Evolutionary conservation across 2,797 vertebrate genomes (phyloP).

Genomic region (Vipera ursinii): DNA sequence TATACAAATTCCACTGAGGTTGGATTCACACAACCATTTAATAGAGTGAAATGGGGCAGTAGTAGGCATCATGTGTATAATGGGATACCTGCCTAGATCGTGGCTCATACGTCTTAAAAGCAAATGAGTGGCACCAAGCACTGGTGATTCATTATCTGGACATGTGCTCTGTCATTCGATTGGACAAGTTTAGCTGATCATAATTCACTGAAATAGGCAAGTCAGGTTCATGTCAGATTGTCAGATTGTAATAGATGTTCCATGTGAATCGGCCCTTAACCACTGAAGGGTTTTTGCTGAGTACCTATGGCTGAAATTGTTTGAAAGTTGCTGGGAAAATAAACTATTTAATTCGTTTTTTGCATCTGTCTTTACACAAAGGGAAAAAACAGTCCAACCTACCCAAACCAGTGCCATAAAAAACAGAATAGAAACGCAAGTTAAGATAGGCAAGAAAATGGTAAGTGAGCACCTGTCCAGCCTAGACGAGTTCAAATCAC

Average conservation of each 20-base stretch:
- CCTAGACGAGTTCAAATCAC: too few relatives aligned
- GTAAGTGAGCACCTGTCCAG: too few relatives aligned
- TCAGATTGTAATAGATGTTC: slow-evolving; percentile 25
- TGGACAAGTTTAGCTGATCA: slow-evolving; percentile 1
- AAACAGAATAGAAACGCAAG: too few relatives aligned
- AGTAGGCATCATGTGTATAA: not conserved
- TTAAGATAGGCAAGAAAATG: too few relatives aligned
- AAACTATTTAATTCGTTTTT: not conserved
- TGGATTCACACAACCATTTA: not conserved
- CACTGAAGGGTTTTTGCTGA: not conserved
- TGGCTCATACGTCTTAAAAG: slow-evolving; percentile 1
- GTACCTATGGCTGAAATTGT: not conserved
- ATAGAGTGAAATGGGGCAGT: not conserved
- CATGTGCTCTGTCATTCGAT: slow-evolving; percentile 5
- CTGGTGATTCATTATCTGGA: slow-evolving; percentile 13
- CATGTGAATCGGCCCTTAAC: slow-evolving; percentile 1
- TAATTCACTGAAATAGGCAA: slow-evolving; percentile 31
- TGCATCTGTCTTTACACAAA: too few relatives aligned
- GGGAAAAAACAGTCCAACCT: too few relatives aligned
- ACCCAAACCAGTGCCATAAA: too few relatives aligned
- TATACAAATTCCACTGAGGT: not conserved
- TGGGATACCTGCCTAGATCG: not conserved
- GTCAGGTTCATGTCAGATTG: slow-evolving; percentile 25
- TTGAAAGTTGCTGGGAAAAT: not conserved
- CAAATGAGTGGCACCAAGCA: slow-evolving; percentile 3